Conservation (phyloP, 1,140 invertebrate species). For the Stenopsyche tienmushanensis region DNA sequence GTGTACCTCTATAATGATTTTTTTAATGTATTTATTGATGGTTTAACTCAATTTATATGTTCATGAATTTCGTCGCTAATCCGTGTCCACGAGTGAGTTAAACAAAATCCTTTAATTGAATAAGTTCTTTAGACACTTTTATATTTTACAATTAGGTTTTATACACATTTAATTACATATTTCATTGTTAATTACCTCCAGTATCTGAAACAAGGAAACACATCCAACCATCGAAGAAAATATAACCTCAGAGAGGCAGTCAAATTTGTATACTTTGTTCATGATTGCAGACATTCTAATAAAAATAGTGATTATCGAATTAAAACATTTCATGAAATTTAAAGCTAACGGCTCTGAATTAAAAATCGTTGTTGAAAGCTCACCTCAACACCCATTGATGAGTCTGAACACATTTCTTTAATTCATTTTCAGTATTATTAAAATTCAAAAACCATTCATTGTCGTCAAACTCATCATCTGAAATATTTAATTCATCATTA, state of each 20-base stretch:
- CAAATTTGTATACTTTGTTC: slow-evolving; percentile 23
- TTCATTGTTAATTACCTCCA: slow-evolving; percentile 11
- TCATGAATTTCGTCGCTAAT: too few species aligned
- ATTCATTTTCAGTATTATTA: background rate
- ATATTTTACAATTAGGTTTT: too few species aligned
- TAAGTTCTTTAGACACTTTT: too few species aligned
- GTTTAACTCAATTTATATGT: too few species aligned
- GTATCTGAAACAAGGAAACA: slow-evolving; percentile 29
- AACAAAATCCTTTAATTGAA: too few species aligned
- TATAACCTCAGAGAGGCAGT: slow-evolving; percentile 19
- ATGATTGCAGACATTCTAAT: slow-evolving; percentile 18
- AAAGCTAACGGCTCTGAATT: background rate
- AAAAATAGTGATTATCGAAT: too few species aligned
- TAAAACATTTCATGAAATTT: too few species aligned
- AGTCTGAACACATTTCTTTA: slow-evolving; percentile 1
- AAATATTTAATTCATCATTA: too few species aligned
- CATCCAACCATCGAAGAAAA: slow-evolving; percentile 27
- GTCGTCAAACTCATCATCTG: background rate
- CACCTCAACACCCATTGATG: slow-evolving; percentile 21
- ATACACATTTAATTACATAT: too few species aligned
- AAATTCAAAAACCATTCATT: slow-evolving; percentile 6
- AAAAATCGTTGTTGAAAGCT: background rate
- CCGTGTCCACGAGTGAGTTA: too few species aligned
- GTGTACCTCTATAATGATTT: too few species aligned
- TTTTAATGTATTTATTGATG: too few species aligned